Conservation (phyloP, 2,797 vertebrate genomes). For the Merluccius polli region DNA sequence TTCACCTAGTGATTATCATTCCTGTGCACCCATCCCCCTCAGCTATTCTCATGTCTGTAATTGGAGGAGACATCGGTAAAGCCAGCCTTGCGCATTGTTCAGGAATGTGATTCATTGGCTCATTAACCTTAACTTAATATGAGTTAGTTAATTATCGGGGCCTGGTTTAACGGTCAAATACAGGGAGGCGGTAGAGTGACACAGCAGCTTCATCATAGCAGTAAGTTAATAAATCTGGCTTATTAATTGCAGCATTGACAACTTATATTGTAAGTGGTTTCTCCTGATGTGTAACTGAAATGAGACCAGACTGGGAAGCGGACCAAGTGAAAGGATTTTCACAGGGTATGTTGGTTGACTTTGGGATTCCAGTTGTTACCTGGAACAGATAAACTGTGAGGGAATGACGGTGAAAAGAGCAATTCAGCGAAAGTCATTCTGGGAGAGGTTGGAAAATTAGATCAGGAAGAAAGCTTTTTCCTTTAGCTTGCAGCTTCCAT, state of each 20-base stretch:
- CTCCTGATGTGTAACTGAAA: not conserved
- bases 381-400: not conserved
- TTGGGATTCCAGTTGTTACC: not conserved
- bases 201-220: not conserved
- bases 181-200: conserved; percentile 12
- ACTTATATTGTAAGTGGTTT: not conserved
- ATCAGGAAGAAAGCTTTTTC: not conserved
- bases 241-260: no score
- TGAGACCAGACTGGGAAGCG: not conserved
- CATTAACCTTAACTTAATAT: conserved; percentile 35
- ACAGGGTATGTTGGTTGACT: not conserved
- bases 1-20: not conserved
- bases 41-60: not conserved
- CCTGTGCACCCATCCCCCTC: not conserved
- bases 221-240: no score
- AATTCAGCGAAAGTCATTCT: not conserved
- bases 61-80: not conserved
- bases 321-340: not conserved
- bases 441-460: not conserved
- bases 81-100: not conserved
- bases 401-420: not conserved
- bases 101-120: conserved; percentile 28
- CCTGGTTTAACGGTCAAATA: conserved; percentile 60
- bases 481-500: not conserved
- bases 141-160: conserved; percentile 54